These are phyloP conservation scores for Procambarus clarkii DNA, from an alignment of 1,140 invertebrate genomes.

Conservation along the genomic window DNA sequence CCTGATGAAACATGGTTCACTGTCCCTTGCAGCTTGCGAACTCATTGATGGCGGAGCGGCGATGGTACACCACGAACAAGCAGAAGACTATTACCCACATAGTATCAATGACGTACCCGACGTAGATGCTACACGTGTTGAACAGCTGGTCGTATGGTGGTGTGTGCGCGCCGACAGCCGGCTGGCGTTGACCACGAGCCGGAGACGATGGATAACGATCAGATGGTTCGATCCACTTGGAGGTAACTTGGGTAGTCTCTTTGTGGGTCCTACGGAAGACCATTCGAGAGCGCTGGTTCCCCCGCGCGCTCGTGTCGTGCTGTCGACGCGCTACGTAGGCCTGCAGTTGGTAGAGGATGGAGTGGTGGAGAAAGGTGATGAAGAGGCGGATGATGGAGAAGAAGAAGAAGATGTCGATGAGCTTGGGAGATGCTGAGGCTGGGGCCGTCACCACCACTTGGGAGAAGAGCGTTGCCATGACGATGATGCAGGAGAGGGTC, in stretches of 20 bases:
- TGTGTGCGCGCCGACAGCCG: too few species aligned
- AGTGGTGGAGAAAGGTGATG: conserved; percentile 7
- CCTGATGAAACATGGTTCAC: too few species aligned
- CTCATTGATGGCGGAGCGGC: neutral
- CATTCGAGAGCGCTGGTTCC: neutral
- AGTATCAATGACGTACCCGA: neutral
- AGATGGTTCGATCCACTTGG: too few species aligned
- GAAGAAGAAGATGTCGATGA: conserved; percentile 40
- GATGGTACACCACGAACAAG: neutral
- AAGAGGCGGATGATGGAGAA: conserved; percentile 12
- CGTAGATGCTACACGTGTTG: neutral
- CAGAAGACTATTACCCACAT: neutral
- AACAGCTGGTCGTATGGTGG: neutral
- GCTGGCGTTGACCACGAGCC: too few species aligned
- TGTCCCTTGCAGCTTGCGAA: neutral
- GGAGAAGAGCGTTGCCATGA: conserved; percentile 31
- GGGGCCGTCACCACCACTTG: conserved; percentile 18
- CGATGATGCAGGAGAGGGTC: conserved; percentile 32
- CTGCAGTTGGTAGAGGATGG: neutral
- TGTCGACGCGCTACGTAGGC: neutral
- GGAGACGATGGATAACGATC: too few species aligned
- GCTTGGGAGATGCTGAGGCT: conserved; percentile 8
- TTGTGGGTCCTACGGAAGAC: neutral
- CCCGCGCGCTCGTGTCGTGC: neutral
- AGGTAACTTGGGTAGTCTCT: too few species aligned